Conservation (phyloP, 2,113 vertebrate species). For the Microtus pennsylvanicus region DNA sequence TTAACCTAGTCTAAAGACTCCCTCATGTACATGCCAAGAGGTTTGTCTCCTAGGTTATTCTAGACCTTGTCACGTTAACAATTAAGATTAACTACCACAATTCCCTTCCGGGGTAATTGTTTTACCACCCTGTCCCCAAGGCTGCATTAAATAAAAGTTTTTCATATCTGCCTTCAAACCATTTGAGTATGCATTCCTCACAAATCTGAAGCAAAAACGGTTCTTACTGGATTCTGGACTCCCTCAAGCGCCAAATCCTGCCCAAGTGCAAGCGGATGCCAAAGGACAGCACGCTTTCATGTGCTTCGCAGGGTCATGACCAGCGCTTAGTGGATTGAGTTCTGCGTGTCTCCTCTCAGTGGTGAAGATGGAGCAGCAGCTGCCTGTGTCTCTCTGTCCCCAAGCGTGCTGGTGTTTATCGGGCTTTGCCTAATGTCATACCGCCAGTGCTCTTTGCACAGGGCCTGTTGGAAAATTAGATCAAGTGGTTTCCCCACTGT, state of each 20-base stretch:
- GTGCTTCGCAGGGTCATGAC: neutral
- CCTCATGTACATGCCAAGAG: too few species aligned
- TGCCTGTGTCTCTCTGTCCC: constrained; percentile 21
- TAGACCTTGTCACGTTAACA: neutral
- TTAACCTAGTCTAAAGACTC: neutral
- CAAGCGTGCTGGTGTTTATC: constrained; percentile 71
- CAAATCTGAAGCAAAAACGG: neutral
- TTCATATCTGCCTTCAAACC: neutral
- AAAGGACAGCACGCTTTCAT: neutral
- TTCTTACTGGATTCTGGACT: neutral
- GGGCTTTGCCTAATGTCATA: constrained; percentile 54
- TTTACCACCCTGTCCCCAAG: neutral
- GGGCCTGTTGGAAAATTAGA: constrained; percentile 86
- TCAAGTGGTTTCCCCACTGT: constrained; percentile 87
- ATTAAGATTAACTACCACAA: neutral
- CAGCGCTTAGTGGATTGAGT: neutral
- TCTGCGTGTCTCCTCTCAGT: neutral
- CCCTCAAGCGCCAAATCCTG: too few species aligned
- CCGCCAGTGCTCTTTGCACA: constrained; percentile 79
- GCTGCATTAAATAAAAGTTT: neutral
- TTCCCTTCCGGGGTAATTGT: neutral
- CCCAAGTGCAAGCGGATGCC: neutral
- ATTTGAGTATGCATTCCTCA: neutral
- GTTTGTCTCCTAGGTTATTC: neutral
- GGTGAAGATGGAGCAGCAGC: neutral